A percentile compares a stretch with the other conserved stretches of the same genome.
phyloP scores from a whole-genome alignment of 30 jellyfish, hydroid and myxozoan genomes.

The Aurelia aurita region DNA sequence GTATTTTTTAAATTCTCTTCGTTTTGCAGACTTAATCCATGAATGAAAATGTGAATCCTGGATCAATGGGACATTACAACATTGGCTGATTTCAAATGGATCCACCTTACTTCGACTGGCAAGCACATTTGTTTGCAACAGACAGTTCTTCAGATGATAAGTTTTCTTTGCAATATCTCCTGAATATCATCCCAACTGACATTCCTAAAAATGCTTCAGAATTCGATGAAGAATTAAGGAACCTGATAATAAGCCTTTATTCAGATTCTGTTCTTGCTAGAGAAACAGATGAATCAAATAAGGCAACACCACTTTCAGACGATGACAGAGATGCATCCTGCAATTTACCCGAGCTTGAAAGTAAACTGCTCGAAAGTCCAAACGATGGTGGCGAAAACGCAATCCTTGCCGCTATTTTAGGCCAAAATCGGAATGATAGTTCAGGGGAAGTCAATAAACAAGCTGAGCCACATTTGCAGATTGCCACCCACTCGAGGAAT shows the following conservation, averaged over 20 bases:
- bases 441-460: not conserved
- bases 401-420: no score
- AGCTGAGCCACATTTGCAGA: not conserved
- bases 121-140: constrained; percentile 26
- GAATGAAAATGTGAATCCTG: no score
- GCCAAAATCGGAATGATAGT: no score
- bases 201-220: constrained; percentile 69
- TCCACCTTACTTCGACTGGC: constrained; percentile 38
- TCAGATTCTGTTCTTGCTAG: constrained; percentile 14
- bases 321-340: no score
- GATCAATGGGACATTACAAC: no score
- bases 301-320: no score
- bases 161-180: constrained; percentile 28
- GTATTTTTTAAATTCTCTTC: no score
- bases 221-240: constrained; percentile 57
- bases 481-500: not conserved
- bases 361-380: no score
- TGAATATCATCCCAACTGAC: constrained; percentile 60
- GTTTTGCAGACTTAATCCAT: no score
- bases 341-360: no score
- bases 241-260: constrained; percentile 44
- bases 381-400: no score
- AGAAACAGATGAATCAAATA: not conserved
- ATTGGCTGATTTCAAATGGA: constrained; percentile 40
- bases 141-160: constrained; percentile 4